phyloP scores from a whole-genome alignment of 1,140 invertebrate species.

The Scaptomyza hsui region DNA sequence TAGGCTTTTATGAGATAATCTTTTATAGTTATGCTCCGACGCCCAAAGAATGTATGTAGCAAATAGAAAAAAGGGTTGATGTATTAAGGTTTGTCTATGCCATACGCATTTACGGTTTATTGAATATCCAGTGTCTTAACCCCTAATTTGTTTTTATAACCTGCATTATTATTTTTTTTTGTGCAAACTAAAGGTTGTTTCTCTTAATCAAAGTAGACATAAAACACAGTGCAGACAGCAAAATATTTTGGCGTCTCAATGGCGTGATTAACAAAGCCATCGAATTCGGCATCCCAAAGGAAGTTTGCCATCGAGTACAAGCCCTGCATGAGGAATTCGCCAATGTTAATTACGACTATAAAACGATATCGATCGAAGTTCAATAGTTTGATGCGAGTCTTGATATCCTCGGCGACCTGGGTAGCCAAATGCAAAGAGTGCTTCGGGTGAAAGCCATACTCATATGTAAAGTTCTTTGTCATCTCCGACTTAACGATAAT shows the following conservation, averaged over 20 bases:
- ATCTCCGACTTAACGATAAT: slow-evolving; percentile 71
- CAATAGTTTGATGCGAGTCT: slow-evolving; percentile 62
- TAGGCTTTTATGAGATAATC: slow-evolving; percentile 8
- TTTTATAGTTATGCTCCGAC: neutral
- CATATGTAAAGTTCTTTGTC: slow-evolving; percentile 55
- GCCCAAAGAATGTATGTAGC: slow-evolving; percentile 3
- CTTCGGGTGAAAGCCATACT: slow-evolving; percentile 75
- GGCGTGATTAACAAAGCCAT: slow-evolving; percentile 72
- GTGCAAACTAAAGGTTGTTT: neutral
- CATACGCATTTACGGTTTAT: no score
- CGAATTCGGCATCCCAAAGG: slow-evolving; percentile 78
- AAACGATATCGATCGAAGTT: slow-evolving; percentile 81
- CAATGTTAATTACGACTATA: slow-evolving; percentile 77
- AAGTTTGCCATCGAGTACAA: slow-evolving; percentile 71
- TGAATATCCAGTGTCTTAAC: no score
- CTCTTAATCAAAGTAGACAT: slow-evolving; percentile 76
- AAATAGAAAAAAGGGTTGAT: neutral
- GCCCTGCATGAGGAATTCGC: slow-evolving; percentile 78
- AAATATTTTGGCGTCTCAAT: slow-evolving; percentile 84
- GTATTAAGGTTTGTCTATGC: neutral
- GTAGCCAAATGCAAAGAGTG: slow-evolving; percentile 65
- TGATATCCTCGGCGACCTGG: slow-evolving; percentile 78
- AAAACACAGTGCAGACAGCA: slow-evolving; percentile 84
- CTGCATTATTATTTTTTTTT: neutral
- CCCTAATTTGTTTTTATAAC: no score